These are phyloP conservation scores for Neotoma lepida DNA, from an alignment of 2,113 vertebrate genomes.

Conservation along the genomic window DNA sequence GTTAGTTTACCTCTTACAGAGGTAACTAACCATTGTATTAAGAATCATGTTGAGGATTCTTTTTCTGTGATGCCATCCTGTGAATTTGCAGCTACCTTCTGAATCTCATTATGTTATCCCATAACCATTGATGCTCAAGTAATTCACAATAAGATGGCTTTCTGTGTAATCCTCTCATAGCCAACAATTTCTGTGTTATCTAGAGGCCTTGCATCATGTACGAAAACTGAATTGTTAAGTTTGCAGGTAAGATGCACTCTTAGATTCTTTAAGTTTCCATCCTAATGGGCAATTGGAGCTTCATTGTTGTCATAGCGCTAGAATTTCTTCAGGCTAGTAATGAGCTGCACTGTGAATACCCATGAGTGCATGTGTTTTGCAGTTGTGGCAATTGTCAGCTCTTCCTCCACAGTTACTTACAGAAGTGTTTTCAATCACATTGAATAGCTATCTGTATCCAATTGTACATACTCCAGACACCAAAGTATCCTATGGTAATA, in stretches of 20 bases:
- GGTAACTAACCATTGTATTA: neutral
- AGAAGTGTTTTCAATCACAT: slow-evolving; percentile 54
- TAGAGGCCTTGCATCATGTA: neutral
- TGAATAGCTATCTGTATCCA: slow-evolving; percentile 18
- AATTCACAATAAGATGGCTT: neutral
- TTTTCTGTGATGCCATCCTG: neutral
- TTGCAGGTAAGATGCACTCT: neutral
- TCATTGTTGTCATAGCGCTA: neutral
- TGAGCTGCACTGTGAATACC: slow-evolving; percentile 21
- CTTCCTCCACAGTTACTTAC: slow-evolving; percentile 38
- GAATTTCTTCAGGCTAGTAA: neutral
- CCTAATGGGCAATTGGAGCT: neutral
- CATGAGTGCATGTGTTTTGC: neutral
- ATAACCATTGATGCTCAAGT: neutral
- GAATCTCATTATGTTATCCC: neutral
- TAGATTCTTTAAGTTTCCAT: slow-evolving; percentile 3
- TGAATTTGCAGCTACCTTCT: neutral
- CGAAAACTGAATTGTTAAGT: neutral
- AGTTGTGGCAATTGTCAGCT: neutral
- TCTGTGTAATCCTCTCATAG: slow-evolving; percentile 7
- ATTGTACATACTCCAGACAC: neutral
- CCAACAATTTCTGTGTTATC: neutral
- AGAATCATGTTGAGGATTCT: neutral
- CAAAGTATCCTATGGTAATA: slow-evolving; percentile 38
- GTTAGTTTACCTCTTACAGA: neutral